Evolutionary conservation across 2,113 vertebrate species (phyloP).

Genomic region (Mastomys coucha): DNA sequence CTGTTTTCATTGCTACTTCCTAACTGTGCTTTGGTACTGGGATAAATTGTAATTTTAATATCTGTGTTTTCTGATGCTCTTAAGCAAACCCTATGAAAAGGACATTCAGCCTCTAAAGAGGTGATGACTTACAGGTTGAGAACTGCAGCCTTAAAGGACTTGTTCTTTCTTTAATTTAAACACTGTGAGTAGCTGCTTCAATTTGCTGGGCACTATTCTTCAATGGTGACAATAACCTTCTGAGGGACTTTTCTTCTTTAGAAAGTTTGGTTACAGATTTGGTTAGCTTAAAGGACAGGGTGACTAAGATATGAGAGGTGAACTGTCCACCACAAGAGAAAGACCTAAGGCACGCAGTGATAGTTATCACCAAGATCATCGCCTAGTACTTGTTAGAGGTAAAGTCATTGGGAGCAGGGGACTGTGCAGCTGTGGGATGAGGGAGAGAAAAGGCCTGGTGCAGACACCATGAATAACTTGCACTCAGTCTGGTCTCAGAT

Average conservation of each 20-base stretch:
- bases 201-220: not conserved
- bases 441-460: not conserved
- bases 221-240: not conserved
- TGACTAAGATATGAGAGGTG: not conserved
- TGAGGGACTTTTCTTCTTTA: not conserved
- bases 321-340: not conserved
- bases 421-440: not conserved
- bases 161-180: not conserved
- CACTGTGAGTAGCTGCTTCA: not conserved
- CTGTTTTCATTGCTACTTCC: not conserved
- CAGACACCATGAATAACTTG: not conserved
- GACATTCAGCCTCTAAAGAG: not conserved
- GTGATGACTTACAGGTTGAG: not conserved
- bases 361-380: not conserved
- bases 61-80: not conserved
- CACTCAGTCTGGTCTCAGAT: not conserved
- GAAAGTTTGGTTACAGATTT: constrained; percentile 3
- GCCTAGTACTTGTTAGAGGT: not conserved
- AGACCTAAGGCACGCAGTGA: not conserved
- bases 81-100: not conserved
- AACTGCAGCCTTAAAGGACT: not conserved
- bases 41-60: not conserved
- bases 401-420: not conserved
- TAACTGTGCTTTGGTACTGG: not conserved
- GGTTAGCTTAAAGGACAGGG: not conserved